A percentile compares a stretch with the other conserved stretches of the same genome.
phyloP scores from a whole-genome alignment of 1,140 invertebrate genomes.

The Parapsyche elsis region DNA sequence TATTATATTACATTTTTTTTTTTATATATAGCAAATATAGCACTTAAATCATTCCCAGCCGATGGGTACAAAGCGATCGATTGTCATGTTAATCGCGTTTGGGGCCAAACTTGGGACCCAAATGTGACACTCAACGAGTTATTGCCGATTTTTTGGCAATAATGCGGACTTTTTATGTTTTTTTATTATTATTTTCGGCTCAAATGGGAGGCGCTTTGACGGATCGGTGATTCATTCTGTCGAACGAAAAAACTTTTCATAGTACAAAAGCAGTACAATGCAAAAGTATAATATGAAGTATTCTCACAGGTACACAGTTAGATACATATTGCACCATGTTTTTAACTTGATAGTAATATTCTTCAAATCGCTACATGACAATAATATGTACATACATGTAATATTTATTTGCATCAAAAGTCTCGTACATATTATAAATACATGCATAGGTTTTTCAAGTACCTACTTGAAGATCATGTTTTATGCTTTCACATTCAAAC shows the following conservation, averaged over 20 bases:
- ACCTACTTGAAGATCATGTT: too few relatives aligned
- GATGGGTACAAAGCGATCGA: conserved; percentile 26
- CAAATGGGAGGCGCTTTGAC: background rate
- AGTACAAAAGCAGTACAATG: background rate
- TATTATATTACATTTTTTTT: background rate
- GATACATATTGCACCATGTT: background rate
- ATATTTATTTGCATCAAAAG: too few relatives aligned
- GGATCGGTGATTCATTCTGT: background rate
- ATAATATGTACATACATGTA: too few relatives aligned
- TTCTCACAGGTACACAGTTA: background rate
- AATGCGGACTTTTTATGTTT: conserved; percentile 44
- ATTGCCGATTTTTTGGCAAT: conserved; percentile 46
- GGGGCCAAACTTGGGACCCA: conserved; percentile 10
- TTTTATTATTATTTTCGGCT: conserved; percentile 2
- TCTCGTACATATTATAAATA: too few relatives aligned
- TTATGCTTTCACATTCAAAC: too few relatives aligned
- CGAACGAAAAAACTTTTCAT: background rate
- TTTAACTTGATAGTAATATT: too few relatives aligned
- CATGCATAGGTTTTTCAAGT: too few relatives aligned
- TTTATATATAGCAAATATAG: background rate
- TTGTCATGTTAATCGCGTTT: conserved; percentile 36
- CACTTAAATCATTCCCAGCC: conserved; percentile 26
- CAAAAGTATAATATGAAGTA: background rate
- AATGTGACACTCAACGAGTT: conserved; percentile 39
- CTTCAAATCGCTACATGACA: too few relatives aligned